A percentile compares a stretch with the other conserved stretches of the same genome.
phyloP scores from a whole-genome alignment of 2,113 vertebrate species.

The Sebastes schlegelii region DNA sequence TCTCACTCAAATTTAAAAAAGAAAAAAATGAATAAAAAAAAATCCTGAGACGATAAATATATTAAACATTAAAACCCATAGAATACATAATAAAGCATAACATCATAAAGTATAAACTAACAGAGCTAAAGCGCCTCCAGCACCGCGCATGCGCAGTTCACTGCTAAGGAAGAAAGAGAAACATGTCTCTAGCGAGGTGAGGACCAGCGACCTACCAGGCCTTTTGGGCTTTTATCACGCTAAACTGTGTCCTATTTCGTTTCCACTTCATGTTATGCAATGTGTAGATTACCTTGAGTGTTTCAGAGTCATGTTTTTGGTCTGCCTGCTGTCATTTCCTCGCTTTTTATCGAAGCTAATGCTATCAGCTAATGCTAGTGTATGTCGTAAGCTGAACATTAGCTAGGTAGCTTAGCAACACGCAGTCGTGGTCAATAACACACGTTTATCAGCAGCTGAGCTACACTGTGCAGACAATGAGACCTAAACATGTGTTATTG shows the following conservation, averaged over 20 bases:
- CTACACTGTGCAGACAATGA: neutral
- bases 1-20: too few relatives aligned
- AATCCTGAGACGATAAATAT: too few relatives aligned
- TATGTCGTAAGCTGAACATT: slow-evolving; percentile 23
- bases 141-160: slow-evolving; percentile 62
- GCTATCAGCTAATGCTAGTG: slow-evolving; percentile 20
- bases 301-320: rapidly evolving
- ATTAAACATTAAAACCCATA: neutral
- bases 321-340: rapidly evolving
- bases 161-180: slow-evolving; percentile 69
- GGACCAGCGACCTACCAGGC: neutral
- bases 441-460: too few relatives aligned
- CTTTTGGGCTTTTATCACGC: neutral
- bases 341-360: neutral
- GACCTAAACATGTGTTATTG: neutral
- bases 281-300: rapidly evolving
- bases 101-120: too few relatives aligned
- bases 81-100: neutral
- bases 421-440: neutral
- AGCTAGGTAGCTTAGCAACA: slow-evolving; percentile 41
- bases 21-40: too few relatives aligned
- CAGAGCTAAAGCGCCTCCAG: too few relatives aligned
- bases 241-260: neutral
- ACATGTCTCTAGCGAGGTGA: slow-evolving; percentile 93
- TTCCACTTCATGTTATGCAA: rapidly evolving